These are phyloP conservation scores for Bombus soroeensis DNA, from an alignment of 1,140 invertebrate species.

Conservation along the genomic window DNA sequence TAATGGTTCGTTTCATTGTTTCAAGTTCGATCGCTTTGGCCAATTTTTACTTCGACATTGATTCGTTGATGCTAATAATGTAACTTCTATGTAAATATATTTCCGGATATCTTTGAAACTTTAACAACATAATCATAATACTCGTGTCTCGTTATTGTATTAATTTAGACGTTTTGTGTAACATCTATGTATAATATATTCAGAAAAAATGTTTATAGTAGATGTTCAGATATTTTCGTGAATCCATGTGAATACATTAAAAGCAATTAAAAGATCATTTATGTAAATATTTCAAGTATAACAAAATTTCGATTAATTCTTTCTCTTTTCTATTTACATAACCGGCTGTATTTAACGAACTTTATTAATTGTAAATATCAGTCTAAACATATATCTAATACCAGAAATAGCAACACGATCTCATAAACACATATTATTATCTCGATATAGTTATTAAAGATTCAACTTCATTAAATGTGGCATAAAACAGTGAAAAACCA, in stretches of 20 bases:
- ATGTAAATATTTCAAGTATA: neutral
- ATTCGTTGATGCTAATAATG: neutral
- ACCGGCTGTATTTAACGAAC: neutral
- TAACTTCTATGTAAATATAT: no score
- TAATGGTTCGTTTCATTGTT: constrained; percentile 3
- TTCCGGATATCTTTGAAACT: no score
- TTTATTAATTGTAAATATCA: neutral
- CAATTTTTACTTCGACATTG: neutral
- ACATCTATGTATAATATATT: no score
- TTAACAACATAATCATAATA: no score
- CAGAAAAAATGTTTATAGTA: no score
- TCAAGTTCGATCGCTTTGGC: neutral
- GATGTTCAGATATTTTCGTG: no score
- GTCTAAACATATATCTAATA: neutral
- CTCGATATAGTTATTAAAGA: neutral
- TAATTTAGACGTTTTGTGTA: no score
- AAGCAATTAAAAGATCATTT: neutral
- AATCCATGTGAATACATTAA: neutral
- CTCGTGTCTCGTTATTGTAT: no score
- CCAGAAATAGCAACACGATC: no score
- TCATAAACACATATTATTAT: neutral
- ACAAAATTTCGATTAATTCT: no score
- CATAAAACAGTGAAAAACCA: neutral
- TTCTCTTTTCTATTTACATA: neutral
- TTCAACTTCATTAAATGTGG: neutral